phyloP scores from a whole-genome alignment of 92 coral and sea anemone genomes.

The Nematostella vectensis region DNA sequence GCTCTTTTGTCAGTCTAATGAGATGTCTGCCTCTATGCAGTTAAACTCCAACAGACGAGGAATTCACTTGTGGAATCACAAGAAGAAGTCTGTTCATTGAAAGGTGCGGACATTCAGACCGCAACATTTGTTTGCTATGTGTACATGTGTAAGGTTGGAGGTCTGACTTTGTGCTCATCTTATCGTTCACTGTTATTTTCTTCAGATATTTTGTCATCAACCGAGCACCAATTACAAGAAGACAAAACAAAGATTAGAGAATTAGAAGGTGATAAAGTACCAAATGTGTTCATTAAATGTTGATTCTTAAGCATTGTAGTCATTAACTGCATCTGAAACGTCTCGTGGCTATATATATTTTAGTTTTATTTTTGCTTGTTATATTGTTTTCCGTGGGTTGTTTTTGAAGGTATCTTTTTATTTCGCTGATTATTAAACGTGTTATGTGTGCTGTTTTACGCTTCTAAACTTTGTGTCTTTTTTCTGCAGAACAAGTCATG shows the following conservation, averaged over 20 bases:
- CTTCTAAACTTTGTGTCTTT: not conserved
- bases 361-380: not conserved
- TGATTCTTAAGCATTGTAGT: not conserved
- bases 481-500: constrained; percentile 78
- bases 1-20: too few species aligned
- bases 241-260: constrained; percentile 48
- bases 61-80: constrained; percentile 41
- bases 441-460: not conserved
- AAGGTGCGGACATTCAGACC: too few species aligned
- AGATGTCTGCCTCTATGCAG: too few species aligned
- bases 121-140: too few species aligned
- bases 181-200: too few species aligned
- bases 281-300: too few species aligned
- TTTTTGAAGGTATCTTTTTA: not conserved
- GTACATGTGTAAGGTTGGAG: too few species aligned
- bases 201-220: constrained; percentile 19
- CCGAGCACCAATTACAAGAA: constrained; percentile 32
- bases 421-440: not conserved
- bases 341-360: too few species aligned
- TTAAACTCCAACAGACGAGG: constrained; percentile 58
- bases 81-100: constrained; percentile 29
- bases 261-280: constrained; percentile 89
- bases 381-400: not conserved
- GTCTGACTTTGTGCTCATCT: too few species aligned
- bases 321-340: not conserved